Percentiles rank a stretch among this genome's conserved stretches.
These are phyloP conservation scores for Castor canadensis DNA, from an alignment of 2,113 vertebrate species.

Conservation along the genomic window DNA sequence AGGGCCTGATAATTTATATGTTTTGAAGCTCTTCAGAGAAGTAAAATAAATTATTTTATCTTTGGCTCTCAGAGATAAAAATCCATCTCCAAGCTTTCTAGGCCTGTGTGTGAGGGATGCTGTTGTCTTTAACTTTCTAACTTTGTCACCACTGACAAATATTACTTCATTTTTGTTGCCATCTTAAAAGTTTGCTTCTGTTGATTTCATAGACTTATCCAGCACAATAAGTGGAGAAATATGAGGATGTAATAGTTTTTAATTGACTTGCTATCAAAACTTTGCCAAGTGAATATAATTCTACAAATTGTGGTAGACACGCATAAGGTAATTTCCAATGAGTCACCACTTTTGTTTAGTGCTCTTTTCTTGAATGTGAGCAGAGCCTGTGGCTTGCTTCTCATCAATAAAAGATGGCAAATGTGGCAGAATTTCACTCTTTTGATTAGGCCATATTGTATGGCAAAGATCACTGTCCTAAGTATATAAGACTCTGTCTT, in stretches of 20 bases:
- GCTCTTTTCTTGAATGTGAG: neutral
- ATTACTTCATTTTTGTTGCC: neutral
- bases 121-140: neutral
- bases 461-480: neutral
- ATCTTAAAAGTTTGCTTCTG: neutral
- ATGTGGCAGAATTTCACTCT: neutral
- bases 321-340: neutral
- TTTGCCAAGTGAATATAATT: conserved; percentile 5
- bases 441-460: neutral
- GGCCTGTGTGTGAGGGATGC: neutral
- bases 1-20: conserved; percentile 37
- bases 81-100: conserved; percentile 32
- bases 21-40: conserved; percentile 38
- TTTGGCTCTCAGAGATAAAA: conserved; percentile 36
- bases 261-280: conserved; percentile 9
- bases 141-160: neutral
- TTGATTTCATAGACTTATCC: neutral
- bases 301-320: neutral
- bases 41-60: conserved; percentile 58
- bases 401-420: neutral
- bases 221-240: neutral
- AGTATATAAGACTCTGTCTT: neutral
- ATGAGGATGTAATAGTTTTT: neutral
- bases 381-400: neutral
- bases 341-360: neutral